phyloP scores from a whole-genome alignment of 1,140 invertebrate species.

The Philotrypesis tridentata region DNA sequence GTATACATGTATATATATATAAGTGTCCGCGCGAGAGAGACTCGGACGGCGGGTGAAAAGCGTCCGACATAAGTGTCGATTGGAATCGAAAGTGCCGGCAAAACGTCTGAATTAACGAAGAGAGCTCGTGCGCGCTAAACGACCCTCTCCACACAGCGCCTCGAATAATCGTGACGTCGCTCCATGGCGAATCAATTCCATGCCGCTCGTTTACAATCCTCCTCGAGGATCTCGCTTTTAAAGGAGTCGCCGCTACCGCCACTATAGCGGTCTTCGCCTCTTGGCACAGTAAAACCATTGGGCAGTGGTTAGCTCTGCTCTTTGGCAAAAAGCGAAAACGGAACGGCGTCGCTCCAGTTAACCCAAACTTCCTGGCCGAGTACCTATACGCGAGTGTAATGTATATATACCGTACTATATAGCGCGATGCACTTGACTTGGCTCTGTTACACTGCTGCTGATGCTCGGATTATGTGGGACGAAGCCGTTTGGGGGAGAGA shows the following conservation, averaged over 20 bases:
- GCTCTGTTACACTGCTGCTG: too few species aligned
- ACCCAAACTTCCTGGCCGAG: background rate
- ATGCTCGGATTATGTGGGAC: too few species aligned
- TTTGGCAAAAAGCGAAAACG: slow-evolving; percentile 4
- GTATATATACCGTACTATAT: too few species aligned
- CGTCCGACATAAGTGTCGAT: background rate
- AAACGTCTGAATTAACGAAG: slow-evolving; percentile 37
- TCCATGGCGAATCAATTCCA: slow-evolving; percentile 60
- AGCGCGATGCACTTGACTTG: background rate
- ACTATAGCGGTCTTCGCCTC: too few species aligned
- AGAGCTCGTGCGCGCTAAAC: background rate
- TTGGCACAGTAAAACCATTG: background rate
- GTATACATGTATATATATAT: too few species aligned
- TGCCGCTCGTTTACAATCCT: slow-evolving; percentile 61
- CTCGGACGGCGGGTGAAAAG: background rate
- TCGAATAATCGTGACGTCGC: slow-evolving; percentile 20
- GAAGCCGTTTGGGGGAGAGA: too few species aligned
- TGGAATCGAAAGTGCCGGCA: background rate
- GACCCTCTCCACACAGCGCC: too few species aligned
- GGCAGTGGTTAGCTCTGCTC: slow-evolving; percentile 38
- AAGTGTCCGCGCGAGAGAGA: too few species aligned
- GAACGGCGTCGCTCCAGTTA: background rate
- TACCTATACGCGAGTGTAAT: too few species aligned
- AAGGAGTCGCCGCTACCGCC: too few species aligned
- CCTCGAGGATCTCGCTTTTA: slow-evolving; percentile 7